A percentile compares a stretch with the other conserved stretches of the same genome.
Conservation (phyloP, 2,888 invertebrate genomes). For the Dryobotodes eremita region DNA sequence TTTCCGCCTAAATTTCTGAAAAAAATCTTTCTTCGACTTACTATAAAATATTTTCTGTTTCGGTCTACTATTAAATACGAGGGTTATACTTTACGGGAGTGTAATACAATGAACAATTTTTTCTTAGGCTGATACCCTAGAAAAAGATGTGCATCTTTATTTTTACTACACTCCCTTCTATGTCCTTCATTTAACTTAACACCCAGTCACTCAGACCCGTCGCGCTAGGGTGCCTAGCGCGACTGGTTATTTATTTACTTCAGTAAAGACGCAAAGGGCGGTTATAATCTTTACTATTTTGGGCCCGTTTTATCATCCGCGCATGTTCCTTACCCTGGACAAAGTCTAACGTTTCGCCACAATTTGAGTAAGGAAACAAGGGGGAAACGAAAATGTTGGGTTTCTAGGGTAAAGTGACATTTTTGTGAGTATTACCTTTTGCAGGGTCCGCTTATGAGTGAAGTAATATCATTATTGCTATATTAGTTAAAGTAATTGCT, state of each 20-base stretch:
- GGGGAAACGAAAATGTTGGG: conserved; percentile 17
- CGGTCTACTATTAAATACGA: background rate
- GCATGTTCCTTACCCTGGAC: background rate
- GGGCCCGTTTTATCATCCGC: too few relatives aligned
- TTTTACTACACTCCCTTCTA: background rate
- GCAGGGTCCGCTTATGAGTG: conserved; percentile 4
- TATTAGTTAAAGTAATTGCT: background rate
- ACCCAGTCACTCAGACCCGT: too few relatives aligned
- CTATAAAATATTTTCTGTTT: background rate
- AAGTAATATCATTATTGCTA: background rate
- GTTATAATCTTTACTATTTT: background rate
- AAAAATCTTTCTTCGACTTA: background rate
- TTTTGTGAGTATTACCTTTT: conserved; percentile 29
- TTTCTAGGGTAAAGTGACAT: conserved; percentile 25
- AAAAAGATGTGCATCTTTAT: background rate
- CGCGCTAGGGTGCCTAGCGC: background rate
- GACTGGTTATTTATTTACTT: too few relatives aligned
- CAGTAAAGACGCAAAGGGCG: background rate
- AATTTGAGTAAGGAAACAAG: conserved; percentile 27
- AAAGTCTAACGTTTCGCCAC: background rate
- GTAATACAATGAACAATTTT: background rate
- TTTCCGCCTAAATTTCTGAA: background rate
- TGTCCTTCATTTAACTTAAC: background rate
- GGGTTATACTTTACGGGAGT: background rate
- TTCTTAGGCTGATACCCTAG: background rate